phyloP scores from a whole-genome alignment of 2,888 invertebrate species.

The Caenorhabditis becei region DNA sequence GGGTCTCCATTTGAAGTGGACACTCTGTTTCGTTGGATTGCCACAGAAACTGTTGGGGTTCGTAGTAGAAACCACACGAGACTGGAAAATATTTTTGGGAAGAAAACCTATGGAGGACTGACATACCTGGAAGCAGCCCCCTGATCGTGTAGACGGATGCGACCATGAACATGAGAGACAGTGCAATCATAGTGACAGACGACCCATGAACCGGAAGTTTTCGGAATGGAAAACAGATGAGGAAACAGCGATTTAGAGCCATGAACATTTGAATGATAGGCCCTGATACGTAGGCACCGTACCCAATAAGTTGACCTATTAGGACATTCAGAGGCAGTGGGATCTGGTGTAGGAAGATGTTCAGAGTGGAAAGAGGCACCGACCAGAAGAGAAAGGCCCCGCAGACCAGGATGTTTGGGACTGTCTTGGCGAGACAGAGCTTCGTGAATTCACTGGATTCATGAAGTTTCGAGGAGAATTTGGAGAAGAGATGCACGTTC shows the following conservation, averaged over 20 bases:
- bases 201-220: not conserved
- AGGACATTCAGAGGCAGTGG: not conserved
- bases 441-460: not conserved
- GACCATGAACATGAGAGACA: not conserved
- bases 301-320: conserved; percentile 30
- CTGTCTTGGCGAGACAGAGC: conserved; percentile 17
- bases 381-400: not conserved
- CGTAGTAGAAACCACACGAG: conserved; percentile 11
- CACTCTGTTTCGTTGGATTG: not conserved
- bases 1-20: not conserved
- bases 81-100: not conserved
- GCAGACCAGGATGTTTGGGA: conserved; percentile 13
- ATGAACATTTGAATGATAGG: conserved; percentile 42
- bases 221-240: not conserved
- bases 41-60: not conserved
- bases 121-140: conserved; percentile 5
- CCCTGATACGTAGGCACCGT: conserved; percentile 34
- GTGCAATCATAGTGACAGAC: not conserved
- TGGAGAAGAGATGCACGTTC: not conserved
- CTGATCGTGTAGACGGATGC: not conserved
- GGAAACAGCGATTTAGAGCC: conserved; percentile 38
- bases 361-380: not conserved
- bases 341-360: not conserved
- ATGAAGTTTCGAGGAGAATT: not conserved
- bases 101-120: not conserved